Conservation (phyloP, 2,888 invertebrate species). For the Catocala nupta region DNA sequence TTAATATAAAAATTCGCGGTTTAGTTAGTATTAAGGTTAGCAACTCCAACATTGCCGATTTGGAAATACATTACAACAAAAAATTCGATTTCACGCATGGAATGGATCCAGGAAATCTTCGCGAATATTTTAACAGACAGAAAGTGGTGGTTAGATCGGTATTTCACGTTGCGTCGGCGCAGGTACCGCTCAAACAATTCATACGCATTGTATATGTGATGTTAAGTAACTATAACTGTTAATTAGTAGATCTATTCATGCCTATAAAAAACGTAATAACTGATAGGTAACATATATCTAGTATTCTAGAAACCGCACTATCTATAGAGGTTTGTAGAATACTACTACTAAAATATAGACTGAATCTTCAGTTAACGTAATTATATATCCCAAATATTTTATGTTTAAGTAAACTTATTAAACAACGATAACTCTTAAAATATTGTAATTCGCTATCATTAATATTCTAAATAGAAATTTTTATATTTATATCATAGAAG, state of each 20-base stretch:
- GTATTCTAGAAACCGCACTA: neutral
- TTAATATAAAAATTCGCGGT: neutral
- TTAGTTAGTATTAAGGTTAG: constrained; percentile 3
- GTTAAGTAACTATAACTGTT: constrained; percentile 67
- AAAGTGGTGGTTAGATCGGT: constrained; percentile 49
- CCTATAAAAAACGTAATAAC: constrained; percentile 47
- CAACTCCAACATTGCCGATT: neutral
- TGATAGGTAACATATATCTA: neutral
- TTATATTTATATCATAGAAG: constrained; percentile 35
- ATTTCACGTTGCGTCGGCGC: constrained; percentile 47
- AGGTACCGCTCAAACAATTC: constrained; percentile 43
- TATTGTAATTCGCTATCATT: constrained; percentile 6
- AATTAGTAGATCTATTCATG: constrained; percentile 56
- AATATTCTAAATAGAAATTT: constrained; percentile 19
- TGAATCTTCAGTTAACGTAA: no score
- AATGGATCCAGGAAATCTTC: constrained; percentile 46
- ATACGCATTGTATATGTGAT: constrained; percentile 56
- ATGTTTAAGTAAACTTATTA: no score
- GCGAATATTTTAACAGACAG: constrained; percentile 45
- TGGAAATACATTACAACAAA: constrained; percentile 11
- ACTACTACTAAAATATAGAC: no score
- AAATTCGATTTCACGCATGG: constrained; percentile 46
- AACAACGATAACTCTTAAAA: neutral
- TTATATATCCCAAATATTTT: no score
- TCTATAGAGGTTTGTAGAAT: no score